Evolutionary conservation across 2,888 invertebrate species (phyloP).

Genomic region (Stomorhina lunata): DNA sequence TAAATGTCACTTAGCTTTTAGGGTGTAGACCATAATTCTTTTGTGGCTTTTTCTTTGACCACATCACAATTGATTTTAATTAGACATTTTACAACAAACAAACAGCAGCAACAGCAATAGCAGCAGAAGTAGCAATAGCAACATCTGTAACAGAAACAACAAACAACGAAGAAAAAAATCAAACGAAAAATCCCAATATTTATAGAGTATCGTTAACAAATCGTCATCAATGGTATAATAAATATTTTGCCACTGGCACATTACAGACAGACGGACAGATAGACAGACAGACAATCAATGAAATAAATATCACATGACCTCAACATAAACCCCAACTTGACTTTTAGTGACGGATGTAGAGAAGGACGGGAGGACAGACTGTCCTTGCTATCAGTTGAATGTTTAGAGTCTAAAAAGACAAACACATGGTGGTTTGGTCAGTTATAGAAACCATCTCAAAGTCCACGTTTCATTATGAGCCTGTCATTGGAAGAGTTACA

Average conservation of each 20-base stretch:
- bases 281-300: conserved; percentile 59
- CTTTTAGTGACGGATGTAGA: conserved; percentile 26
- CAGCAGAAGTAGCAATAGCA: conserved; percentile 8
- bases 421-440: not conserved
- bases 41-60: conserved; percentile 35
- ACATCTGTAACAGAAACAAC: not conserved
- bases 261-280: too few relatives aligned
- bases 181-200: conserved; percentile 54
- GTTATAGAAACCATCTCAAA: conserved; percentile 23
- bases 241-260: conserved; percentile 60
- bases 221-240: conserved; percentile 64
- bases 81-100: conserved; percentile 52
- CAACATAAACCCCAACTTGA: conserved; percentile 42
- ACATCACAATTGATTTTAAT: conserved; percentile 64
- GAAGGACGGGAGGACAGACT: not conserved
- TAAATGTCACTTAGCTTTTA: conserved; percentile 41
- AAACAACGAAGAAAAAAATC: not conserved
- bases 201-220: conserved; percentile 65
- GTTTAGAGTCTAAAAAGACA: too few relatives aligned
- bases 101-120: not conserved
- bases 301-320: conserved; percentile 65
- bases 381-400: not conserved
- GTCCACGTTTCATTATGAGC: conserved; percentile 56
- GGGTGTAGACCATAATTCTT: conserved; percentile 49
- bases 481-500: conserved; percentile 33